A percentile compares a stretch with the other conserved stretches of the same genome.
Evolutionary conservation across 2,113 vertebrate species (phyloP).

Genomic region (Marmota flaviventris): DNA sequence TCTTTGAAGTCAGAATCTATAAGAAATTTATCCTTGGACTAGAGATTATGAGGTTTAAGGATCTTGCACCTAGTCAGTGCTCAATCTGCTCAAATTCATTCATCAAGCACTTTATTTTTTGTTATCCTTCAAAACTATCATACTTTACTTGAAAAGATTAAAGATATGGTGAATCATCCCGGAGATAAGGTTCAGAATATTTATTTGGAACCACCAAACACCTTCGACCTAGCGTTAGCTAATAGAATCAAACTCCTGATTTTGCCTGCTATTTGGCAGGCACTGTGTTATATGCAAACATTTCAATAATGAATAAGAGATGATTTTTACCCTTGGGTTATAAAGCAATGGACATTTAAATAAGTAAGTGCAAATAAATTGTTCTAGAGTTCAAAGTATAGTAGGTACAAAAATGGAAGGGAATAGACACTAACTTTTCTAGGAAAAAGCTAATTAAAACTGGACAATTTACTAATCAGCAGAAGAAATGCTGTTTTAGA

Average conservation of each 20-base stretch:
- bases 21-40: not conserved
- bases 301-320: not conserved
- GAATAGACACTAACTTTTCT: not conserved
- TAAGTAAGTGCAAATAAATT: not conserved
- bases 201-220: not conserved
- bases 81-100: slow-evolving; percentile 34
- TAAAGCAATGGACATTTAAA: not conserved
- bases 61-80: not conserved
- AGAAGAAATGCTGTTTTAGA: not conserved
- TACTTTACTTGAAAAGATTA: not conserved
- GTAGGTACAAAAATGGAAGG: not conserved
- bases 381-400: not conserved
- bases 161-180: not conserved
- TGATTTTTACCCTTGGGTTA: not conserved
- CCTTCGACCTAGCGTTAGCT: not conserved
- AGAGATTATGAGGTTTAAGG: slow-evolving; percentile 24
- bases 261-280: not conserved
- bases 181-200: not conserved
- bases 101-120: not conserved
- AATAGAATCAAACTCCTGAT: not conserved
- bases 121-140: slow-evolving; percentile 8
- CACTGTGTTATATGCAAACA: not conserved
- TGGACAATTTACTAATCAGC: not conserved
- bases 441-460: slow-evolving; percentile 17
- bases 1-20: slow-evolving; percentile 30